Base-by-base conservation (phyloP, 2,888 invertebrate species). In the Calliphora vomitoria region DNA sequence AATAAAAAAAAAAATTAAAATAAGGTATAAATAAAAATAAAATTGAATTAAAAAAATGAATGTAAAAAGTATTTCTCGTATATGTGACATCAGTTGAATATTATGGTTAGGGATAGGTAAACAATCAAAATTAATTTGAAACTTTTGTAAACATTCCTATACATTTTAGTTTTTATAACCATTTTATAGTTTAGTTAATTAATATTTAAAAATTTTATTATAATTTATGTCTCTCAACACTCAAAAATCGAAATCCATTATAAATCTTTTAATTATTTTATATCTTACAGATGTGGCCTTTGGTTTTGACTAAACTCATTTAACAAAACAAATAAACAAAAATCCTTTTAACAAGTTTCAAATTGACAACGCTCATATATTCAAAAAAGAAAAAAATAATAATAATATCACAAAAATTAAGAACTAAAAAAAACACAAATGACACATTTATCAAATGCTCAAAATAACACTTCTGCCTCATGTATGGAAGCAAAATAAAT, bases 251-350 rank as follows among this genome's bases (percentile, higher is more conserved):
- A 38, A 75, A 55, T 20, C 38, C 87, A 84, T 79, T 84, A 66
- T 50, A 84, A 66, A 69, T 71, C 55, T 68, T n/a, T 68, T 87
- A 71, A 82, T 88, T 85, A 82, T 88, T 88, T 89, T 90, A 90
- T 92, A 90, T 91, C 91, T 93, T 93, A 92, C 93, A 93, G 93
- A 93, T 92, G 92, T 93, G 93, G 93, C 92, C 92, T 93, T 93
- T 93, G 93, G 92, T 93, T 93, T 93, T 92, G 93, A 93, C 92
- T 93, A 93, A 91, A 90, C 89, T 79, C 85, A 75, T 82, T 50
- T 31, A 31, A 83, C 71, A 78, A 83, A 25, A 78, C 47, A 55
- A 86, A 75, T 64, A 64, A 85, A 74, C 13, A 82, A 60, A 71
- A 87, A 79, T 76, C 76, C 72, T 62, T 75, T 82, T 66, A 75